A percentile compares a stretch with the other conserved stretches of the same genome.
Conservation (phyloP, 2,888 invertebrate species). For the Aricia artaxerxes region DNA sequence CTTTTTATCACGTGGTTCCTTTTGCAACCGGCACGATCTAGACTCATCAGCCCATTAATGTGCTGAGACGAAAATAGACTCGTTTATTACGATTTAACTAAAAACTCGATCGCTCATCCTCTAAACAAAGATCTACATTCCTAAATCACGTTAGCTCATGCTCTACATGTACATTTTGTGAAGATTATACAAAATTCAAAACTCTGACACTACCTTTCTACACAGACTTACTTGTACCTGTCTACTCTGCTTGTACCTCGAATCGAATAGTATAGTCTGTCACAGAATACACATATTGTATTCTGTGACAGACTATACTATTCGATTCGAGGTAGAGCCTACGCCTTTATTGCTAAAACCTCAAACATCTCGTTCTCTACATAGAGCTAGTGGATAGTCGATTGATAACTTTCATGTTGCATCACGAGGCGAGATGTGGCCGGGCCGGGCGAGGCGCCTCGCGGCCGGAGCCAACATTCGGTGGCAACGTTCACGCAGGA, state of each 20-base stretch:
- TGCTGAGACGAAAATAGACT: neutral
- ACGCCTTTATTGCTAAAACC: neutral
- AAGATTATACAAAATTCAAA: neutral
- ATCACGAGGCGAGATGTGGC: slow-evolving; percentile 50
- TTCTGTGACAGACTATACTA: neutral
- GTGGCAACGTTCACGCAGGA: slow-evolving; percentile 72
- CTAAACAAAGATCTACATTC: neutral
- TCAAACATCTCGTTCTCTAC: neutral
- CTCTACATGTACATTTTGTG: neutral
- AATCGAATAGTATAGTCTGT: no score
- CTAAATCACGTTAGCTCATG: neutral
- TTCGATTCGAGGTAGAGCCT: neutral
- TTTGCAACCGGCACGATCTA: slow-evolving; percentile 12
- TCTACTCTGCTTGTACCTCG: no score
- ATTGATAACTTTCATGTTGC: slow-evolving; percentile 61
- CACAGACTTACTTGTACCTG: no score
- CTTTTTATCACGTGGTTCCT: slow-evolving; percentile 1
- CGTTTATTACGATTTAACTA: slow-evolving; percentile 11
- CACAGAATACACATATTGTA: no score
- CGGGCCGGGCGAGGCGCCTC: slow-evolving; percentile 44
- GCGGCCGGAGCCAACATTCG: slow-evolving; percentile 53
- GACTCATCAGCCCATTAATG: slow-evolving; percentile 15
- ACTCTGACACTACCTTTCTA: neutral
- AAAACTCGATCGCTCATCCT: neutral
- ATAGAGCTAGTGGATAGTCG: slow-evolving; percentile 35